A percentile compares a stretch with the other conserved stretches of the same genome.
Evolutionary conservation across 2,888 invertebrate genomes (phyloP).

Genomic region (Shargacucullia verbasci): DNA sequence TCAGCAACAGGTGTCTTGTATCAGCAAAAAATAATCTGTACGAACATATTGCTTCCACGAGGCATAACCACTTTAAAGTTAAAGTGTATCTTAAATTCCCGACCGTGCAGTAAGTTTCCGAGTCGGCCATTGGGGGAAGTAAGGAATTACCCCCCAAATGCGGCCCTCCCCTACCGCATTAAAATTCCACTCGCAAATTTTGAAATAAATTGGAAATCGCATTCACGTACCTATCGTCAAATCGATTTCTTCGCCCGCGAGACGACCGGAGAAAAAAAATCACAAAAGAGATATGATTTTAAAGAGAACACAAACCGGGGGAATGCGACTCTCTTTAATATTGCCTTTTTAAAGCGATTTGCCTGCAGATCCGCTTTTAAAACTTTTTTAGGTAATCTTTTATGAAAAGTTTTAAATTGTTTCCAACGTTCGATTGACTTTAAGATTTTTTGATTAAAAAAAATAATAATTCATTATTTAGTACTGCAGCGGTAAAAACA

Average conservation of each 20-base stretch:
- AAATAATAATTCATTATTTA: background rate
- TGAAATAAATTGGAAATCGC: conserved; percentile 75
- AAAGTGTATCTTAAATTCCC: conserved; percentile 48
- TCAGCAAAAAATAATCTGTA: conserved; percentile 21
- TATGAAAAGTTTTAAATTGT: conserved; percentile 53
- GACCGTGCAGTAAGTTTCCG: conserved; percentile 62
- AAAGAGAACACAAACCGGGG: conserved; percentile 62
- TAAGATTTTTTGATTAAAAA: no score
- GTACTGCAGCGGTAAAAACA: background rate
- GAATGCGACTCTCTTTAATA: conserved; percentile 60
- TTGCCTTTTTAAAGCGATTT: conserved; percentile 65
- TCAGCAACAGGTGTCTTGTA: conserved; percentile 48
- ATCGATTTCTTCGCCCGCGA: conserved; percentile 76
- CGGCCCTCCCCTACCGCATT: conserved; percentile 59
- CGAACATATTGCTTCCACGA: conserved; percentile 6
- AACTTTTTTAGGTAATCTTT: conserved; percentile 58
- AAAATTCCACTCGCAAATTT: conserved; percentile 76
- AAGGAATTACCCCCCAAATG: conserved; percentile 55
- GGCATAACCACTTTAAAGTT: conserved; percentile 26
- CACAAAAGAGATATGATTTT: conserved; percentile 68
- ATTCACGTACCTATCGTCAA: conserved; percentile 74
- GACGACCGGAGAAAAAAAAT: conserved; percentile 65
- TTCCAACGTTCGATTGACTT: conserved; percentile 23
- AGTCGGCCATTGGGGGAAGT: conserved; percentile 57
- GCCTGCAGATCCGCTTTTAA: conserved; percentile 56